Evolutionary conservation across 2,888 invertebrate species (phyloP), one percentile per base, ranked within the genome.

Genomic region (Lithophane leautieri): DNA sequence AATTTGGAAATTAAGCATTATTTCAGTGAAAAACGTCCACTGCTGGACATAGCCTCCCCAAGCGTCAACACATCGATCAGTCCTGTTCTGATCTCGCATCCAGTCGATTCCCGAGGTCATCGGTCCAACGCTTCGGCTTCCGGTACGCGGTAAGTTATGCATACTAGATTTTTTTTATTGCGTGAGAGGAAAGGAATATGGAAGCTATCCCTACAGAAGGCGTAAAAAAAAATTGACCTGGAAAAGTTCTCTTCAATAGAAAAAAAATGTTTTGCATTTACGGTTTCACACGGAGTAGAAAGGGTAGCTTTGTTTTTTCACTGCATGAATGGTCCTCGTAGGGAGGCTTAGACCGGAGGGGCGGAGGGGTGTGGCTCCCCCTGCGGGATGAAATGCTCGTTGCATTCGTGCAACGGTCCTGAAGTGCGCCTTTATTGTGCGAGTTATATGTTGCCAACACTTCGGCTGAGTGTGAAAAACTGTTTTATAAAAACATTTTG

Each of bases 291-390:
- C 84, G 84, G 82, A 86, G 58, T 74, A 73, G 80, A 87, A 88
- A 84, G 80, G 85, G 86, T 78, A 78, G 86, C 89, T 90, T 89
- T 90, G 89, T 91, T 89, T 89, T 88, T 86, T 79, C 73, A 86
- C 69, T 85, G 81, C 83, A 79, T 90, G 90, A 91, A 92, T 92
- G 87, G 86, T 88, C 83, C 90, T 91, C 86, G 82, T 76, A 87
- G 84, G 89, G 84, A 81, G 80, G 86, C 80, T 79, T 70, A 58
- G 77, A 75, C 72, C 73, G 63, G 83, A 78, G 82, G 82, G 79
- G 74, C 73, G 63, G 83, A 78, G 82, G 82, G 79, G 83, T 58
- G 75, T n/a, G 60, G 58, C 74, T 72, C 87, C 82, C 86, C 81
- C 80, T 80, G 70, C 67, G 78, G 84, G 87, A 88, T 89, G 89